Evolutionary conservation across 1,140 invertebrate species (phyloP).

Genomic region (Frieseomelitta varia): DNA sequence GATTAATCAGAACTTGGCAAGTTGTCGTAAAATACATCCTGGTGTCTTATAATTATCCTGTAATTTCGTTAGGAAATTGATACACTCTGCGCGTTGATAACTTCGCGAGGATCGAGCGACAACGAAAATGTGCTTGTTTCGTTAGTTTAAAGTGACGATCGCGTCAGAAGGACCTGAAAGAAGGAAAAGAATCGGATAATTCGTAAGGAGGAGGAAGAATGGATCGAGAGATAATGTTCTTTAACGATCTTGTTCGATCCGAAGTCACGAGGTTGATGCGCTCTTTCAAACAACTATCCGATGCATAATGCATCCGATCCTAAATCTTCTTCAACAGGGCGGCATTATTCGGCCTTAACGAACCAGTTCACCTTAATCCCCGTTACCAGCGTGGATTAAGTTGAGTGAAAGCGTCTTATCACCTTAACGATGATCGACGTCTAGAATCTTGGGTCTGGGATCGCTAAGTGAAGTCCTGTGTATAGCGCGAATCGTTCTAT

Average conservation of each 20-base stretch:
- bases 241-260: not conserved
- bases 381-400: conserved; percentile 56
- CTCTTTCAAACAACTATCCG: not conserved
- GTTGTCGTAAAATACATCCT: not conserved
- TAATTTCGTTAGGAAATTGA: not conserved
- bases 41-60: not conserved
- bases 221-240: too few relatives aligned
- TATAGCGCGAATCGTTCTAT: not conserved
- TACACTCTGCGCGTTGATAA: not conserved
- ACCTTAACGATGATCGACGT: conserved; percentile 67
- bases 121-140: not conserved
- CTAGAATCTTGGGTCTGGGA: conserved; percentile 33
- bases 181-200: not conserved
- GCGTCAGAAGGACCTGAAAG: not conserved
- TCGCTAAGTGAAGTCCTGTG: conserved; percentile 51
- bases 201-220: not conserved
- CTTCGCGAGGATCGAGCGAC: not conserved
- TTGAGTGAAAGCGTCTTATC: conserved; percentile 67
- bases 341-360: conserved; percentile 36
- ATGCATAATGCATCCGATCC: conserved; percentile 20
- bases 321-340: conserved; percentile 42
- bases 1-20: conserved; percentile 1
- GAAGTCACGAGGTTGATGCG: not conserved
- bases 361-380: conserved; percentile 59
- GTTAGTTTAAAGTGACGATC: not conserved